Percentiles rank a stretch among this genome's conserved stretches.
Conservation (phyloP, 1,140 invertebrate species). For the Eriosoma lanigerum region DNA sequence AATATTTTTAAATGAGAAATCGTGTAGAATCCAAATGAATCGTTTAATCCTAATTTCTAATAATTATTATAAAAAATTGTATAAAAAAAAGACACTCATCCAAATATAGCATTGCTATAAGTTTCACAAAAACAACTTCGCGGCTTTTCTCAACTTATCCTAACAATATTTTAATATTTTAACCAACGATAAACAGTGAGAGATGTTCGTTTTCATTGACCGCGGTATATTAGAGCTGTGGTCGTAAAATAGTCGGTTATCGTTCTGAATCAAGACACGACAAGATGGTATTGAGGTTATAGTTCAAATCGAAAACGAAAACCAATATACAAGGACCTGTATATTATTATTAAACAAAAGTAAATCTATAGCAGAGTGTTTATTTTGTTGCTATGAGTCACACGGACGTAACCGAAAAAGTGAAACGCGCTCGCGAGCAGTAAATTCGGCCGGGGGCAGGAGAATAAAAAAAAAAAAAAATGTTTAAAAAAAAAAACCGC, state of each 20-base stretch:
- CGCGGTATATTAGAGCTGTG: not conserved
- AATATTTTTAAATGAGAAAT: no score
- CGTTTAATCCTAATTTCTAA: no score
- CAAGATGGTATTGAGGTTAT: not conserved
- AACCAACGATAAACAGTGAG: not conserved
- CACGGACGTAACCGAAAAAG: conserved; percentile 40
- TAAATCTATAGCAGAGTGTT: no score
- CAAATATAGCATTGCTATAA: no score
- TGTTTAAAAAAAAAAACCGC: conserved; percentile 1
- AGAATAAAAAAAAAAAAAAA: not conserved
- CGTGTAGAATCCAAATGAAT: no score
- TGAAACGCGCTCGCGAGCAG: not conserved
- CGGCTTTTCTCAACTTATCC: no score
- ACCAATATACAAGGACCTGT: not conserved
- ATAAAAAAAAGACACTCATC: no score
- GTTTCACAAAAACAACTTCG: no score
- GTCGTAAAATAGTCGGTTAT: not conserved
- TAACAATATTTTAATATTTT: no score
- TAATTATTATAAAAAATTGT: no score
- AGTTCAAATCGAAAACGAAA: conserved; percentile 20
- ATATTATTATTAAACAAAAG: no score
- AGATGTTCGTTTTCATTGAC: not conserved
- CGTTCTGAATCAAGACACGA: not conserved
- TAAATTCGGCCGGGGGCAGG: conserved; percentile 14
- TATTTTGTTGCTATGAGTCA: not conserved